Percentiles rank a stretch among this genome's conserved stretches.
These are phyloP conservation scores for Tetragonisca angustula DNA, from an alignment of 2,888 invertebrate genomes.

Conservation along the genomic window DNA sequence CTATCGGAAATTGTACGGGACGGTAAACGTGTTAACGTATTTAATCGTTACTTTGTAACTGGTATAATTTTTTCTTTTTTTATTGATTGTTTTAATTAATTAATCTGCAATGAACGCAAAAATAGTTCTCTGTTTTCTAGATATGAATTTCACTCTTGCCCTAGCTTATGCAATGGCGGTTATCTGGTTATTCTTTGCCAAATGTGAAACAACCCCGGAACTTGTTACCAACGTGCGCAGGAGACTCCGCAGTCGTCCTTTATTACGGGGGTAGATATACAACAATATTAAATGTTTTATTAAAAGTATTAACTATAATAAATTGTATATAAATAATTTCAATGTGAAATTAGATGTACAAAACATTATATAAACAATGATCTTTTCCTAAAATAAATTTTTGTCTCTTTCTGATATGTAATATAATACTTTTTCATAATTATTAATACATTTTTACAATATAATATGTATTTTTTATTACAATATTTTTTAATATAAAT, in stretches of 20 bases:
- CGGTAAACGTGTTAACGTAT: background rate
- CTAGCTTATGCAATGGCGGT: constrained; percentile 65
- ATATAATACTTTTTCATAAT: too few relatives aligned
- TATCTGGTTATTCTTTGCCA: constrained; percentile 66
- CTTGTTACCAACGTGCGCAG: constrained; percentile 62
- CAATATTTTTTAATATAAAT: too few relatives aligned
- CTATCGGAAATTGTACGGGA: background rate
- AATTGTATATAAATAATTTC: too few relatives aligned
- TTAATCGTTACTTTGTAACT: background rate
- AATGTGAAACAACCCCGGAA: constrained; percentile 67
- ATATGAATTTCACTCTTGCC: constrained; percentile 66
- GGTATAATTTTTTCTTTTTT: background rate
- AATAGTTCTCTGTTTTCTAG: constrained; percentile 44
- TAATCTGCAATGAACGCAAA: background rate
- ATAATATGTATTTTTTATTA: too few relatives aligned
- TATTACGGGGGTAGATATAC: constrained; percentile 64
- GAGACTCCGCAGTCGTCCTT: constrained; percentile 62
- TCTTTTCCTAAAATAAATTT: too few relatives aligned
- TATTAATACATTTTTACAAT: too few relatives aligned
- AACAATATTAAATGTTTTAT: background rate
- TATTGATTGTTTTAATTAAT: background rate
- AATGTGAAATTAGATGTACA: too few relatives aligned
- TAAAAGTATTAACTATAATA: background rate
- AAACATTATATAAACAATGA: too few relatives aligned
- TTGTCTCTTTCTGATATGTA: too few relatives aligned